A percentile compares a stretch with the other conserved stretches of the same genome.
These are phyloP conservation scores for Solen grandis DNA, from an alignment of 1,140 invertebrate species.

Conservation along the genomic window DNA sequence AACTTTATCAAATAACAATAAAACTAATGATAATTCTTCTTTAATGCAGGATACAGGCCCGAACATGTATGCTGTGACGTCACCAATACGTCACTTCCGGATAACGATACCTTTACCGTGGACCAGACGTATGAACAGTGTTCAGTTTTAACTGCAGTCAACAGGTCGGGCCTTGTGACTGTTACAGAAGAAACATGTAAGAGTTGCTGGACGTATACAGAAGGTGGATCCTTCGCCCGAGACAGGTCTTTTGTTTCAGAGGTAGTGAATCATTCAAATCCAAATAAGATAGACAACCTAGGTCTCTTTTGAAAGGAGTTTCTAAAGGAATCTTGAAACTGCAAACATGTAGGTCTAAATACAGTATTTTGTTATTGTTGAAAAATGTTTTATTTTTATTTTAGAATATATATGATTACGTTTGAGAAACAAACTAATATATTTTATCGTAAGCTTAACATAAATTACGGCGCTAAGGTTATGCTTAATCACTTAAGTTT, in stretches of 20 bases:
- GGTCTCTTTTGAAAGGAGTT: not conserved
- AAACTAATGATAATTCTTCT: no score
- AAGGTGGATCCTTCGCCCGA: not conserved
- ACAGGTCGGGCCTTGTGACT: not conserved
- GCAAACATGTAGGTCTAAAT: not conserved
- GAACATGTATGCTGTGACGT: no score
- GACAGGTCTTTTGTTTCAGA: conserved; percentile 44
- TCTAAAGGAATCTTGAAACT: not conserved
- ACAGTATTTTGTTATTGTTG: not conserved
- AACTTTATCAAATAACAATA: no score
- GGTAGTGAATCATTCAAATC: not conserved
- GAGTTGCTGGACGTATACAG: conserved; percentile 28
- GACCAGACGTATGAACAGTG: conserved; percentile 43
- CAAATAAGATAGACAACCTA: not conserved
- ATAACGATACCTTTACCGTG: no score
- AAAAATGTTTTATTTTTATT: not conserved
- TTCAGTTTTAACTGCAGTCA: not conserved
- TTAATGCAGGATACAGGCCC: no score
- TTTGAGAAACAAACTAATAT: not conserved
- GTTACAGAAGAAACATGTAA: conserved; percentile 15
- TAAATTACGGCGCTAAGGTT: no score
- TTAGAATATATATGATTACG: not conserved
- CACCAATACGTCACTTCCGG: no score
- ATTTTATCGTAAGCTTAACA: no score
- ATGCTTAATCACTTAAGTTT: no score